A percentile compares a stretch with the other conserved stretches of the same genome.
Conservation (phyloP, 2,797 vertebrate genomes). For the Eospalax fontanierii region DNA sequence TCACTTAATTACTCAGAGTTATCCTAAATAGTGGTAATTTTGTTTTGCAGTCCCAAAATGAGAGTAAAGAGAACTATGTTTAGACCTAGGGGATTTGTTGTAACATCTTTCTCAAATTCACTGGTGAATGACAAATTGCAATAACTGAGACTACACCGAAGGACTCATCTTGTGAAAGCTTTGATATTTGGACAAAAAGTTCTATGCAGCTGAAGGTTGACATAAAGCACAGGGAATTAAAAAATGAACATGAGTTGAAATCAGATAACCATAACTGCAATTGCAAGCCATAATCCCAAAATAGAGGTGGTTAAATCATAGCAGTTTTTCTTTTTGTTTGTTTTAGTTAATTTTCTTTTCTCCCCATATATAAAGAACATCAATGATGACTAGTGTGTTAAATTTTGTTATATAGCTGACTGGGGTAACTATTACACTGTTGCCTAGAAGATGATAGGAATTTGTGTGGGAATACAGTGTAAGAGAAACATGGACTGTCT, state of each 20-base stretch:
- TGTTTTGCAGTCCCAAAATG: not conserved
- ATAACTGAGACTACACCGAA: not conserved
- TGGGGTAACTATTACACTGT: not conserved
- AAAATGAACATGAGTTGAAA: not conserved
- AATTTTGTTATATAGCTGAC: not conserved
- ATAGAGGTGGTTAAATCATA: not conserved
- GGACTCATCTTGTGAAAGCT: not conserved
- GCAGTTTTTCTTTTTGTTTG: not conserved
- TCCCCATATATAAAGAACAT: not conserved
- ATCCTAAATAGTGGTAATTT: slow-evolving; percentile 8
- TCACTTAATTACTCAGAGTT: slow-evolving; percentile 29
- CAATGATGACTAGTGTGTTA: not conserved
- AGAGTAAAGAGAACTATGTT: slow-evolving; percentile 36
- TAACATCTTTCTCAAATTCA: slow-evolving; percentile 21
- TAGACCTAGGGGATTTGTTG: not conserved
- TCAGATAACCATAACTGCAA: not conserved
- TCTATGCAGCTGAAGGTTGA: not conserved
- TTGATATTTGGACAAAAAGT: not conserved
- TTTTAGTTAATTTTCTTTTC: not conserved
- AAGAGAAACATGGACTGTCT: not conserved
- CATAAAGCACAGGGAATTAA: not conserved
- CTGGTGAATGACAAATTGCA: not conserved
- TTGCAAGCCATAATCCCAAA: not conserved
- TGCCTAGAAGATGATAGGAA: not conserved
- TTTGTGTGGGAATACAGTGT: not conserved